phyloP scores from a whole-genome alignment of 1,140 invertebrate genomes.

The Leptonema lineaticorne region DNA sequence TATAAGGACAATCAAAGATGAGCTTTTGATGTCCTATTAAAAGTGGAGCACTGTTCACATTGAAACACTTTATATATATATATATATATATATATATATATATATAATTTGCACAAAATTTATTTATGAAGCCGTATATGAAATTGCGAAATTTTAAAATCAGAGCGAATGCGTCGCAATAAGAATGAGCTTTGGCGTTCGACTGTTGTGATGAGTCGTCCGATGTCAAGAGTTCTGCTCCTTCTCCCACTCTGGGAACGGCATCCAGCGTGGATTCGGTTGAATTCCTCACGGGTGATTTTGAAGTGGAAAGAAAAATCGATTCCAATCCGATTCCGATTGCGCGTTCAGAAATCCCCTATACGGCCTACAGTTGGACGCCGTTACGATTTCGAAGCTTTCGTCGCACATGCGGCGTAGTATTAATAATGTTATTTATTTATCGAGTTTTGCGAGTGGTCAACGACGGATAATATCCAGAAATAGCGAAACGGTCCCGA shows the following conservation, averaged over 20 bases:
- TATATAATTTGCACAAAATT: no score
- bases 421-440: neutral
- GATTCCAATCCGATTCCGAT: no score
- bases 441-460: neutral
- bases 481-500: slow-evolving; percentile 10
- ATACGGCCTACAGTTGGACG: no score
- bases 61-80: no score
- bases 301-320: neutral
- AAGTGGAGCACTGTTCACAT: no score
- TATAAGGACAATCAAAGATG: no score
- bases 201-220: slow-evolving; percentile 1
- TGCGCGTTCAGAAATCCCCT: no score
- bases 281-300: neutral
- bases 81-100: no score
- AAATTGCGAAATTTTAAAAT: no score
- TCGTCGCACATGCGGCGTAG: neutral
- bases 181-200: slow-evolving; percentile 20
- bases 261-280: neutral
- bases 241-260: neutral
- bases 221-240: neutral
- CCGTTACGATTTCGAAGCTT: neutral
- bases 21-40: no score
- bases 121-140: no score
- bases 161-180: neutral
- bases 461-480: slow-evolving; percentile 6